Evolutionary conservation across 2,797 vertebrate genomes (phyloP), one percentile per base, ranked within the genome.

Genomic region (Mionectes olivaceus): DNA sequence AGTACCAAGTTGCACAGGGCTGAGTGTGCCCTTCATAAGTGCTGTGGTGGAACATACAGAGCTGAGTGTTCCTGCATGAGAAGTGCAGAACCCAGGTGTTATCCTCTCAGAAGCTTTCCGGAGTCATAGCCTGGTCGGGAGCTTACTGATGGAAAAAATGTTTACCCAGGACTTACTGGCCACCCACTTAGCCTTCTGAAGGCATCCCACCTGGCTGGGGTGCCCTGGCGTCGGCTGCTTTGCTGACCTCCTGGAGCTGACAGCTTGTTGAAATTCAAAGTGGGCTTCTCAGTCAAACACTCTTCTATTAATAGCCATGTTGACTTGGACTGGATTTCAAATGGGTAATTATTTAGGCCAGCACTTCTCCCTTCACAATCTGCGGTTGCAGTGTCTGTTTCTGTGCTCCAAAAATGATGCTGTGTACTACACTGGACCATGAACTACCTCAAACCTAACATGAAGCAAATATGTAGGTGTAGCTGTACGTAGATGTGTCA

Each of bases 201-300:
- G 59, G 22, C 68, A 52, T 47, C 37, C 77, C 63, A 64, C 83
- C 74, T 79, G 55, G 43, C 10, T 28, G 21, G 71, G 50, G 37
- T 76, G 74, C 70, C 60, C 73, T 0, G 4, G n/a, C 1, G 6
- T 25, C 77, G 64, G 92, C 74, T 89, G 67, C 52, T 22, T 28
- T 47, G 67, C 73, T 83, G 86, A 55, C 47, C 46, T 88, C 28
- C 57, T 52, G 8, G 37, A 50, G 37, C 63, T 73, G 70, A 33
- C 92, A 93, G 80, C 74, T 87, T 76, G 39, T 63, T 89, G 35
- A 56, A 75, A 47, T 84, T 93, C 87, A 44, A 55, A 92, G 81
- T 55, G 70, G 47, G 70, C 59, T 93, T 96, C 84, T 87, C 63
- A 39, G 37, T 52, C 70, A 77, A 76, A 22, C 59, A 22, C n/a